A percentile compares a stretch with the other conserved stretches of the same genome.
Evolutionary conservation across 2,113 vertebrate genomes (phyloP).

Genomic region (Micronycteris hirsuta): DNA sequence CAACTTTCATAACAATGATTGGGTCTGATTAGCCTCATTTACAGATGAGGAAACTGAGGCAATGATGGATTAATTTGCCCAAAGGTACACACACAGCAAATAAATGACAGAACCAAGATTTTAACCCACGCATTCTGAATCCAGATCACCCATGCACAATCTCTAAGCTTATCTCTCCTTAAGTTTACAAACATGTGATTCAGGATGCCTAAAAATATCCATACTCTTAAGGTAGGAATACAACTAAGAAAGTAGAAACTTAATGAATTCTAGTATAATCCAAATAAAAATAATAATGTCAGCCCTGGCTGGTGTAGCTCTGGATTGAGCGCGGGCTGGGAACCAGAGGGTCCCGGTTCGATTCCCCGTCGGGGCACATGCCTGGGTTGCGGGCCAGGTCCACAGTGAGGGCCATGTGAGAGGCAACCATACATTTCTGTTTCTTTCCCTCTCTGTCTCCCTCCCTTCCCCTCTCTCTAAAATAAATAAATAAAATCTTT

Average conservation of each 20-base stretch:
- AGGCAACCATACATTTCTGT: no score
- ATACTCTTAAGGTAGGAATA: background rate
- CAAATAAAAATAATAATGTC: background rate
- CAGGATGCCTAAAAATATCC: background rate
- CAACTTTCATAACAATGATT: background rate
- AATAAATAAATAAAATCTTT: no score
- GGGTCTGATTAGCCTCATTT: background rate
- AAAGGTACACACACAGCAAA: background rate
- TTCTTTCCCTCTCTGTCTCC: no score
- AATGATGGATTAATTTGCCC: background rate
- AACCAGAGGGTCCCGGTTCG: no score
- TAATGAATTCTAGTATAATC: background rate
- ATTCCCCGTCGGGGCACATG: no score
- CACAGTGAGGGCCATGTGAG: no score
- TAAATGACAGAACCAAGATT: background rate
- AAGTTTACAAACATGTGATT: slow-evolving; percentile 21
- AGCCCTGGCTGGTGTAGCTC: no score
- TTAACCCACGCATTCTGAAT: background rate
- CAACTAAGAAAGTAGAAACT: background rate
- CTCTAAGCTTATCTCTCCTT: background rate
- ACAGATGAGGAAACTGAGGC: background rate
- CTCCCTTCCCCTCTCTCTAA: no score
- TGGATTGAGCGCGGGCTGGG: no score
- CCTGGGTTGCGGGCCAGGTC: no score
- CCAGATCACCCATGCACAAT: background rate